Base-by-base conservation (phyloP, 1,140 invertebrate species). In the Lepidurus arcticus region DNA sequence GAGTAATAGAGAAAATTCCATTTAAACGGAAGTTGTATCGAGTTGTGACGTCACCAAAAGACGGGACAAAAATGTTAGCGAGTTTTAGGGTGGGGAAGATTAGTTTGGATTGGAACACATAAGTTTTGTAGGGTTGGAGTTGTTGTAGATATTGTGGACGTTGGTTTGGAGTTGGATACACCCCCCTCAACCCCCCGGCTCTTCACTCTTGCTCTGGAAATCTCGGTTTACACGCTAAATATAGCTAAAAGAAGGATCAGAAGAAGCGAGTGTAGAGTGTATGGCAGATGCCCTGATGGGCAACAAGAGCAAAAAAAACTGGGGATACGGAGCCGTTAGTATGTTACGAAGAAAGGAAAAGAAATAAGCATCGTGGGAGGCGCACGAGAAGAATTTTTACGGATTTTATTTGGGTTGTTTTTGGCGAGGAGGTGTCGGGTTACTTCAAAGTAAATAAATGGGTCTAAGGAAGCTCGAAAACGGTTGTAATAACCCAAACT, bases 201-300 rank as follows among this genome's bases (percentile, higher is more conserved):
- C 53, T 21, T 65, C 53, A 65, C 53, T 65, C 8, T 34, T 16
- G 53, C 13, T 65, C 53, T 65, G 5, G n/a, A 65, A n/a, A 34
- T 13, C 53, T 65, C 53, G 53, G 53, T 65, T 65, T 65, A 65
- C 53, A 65, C 53, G 53, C 53, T 65, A 65, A 65, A 65, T 65
- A 65, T 65, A 65, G 53, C 34, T 34, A 65, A 13, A 65, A 65
- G 53, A 65, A 65, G 16, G 53, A 65, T 13, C 53, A 13, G 53
- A n/a, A 21, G 34, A 34, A 34, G 34, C 34, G 34, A 34, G 53
- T 16, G 53, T 65, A 21, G 53, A 13, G 53, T 65, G 53, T 21
- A 13, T 65, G 34, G 34, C 34, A 34, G 34, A 34, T 34, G 34
- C 34, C 34, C 34, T 34, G 34, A 34, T 34, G 34, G 34, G 34